A percentile compares a stretch with the other conserved stretches of the same genome.
These are phyloP conservation scores for Pycnonotus jocosus DNA, from an alignment of 2,113 vertebrate genomes.

Conservation along the genomic window DNA sequence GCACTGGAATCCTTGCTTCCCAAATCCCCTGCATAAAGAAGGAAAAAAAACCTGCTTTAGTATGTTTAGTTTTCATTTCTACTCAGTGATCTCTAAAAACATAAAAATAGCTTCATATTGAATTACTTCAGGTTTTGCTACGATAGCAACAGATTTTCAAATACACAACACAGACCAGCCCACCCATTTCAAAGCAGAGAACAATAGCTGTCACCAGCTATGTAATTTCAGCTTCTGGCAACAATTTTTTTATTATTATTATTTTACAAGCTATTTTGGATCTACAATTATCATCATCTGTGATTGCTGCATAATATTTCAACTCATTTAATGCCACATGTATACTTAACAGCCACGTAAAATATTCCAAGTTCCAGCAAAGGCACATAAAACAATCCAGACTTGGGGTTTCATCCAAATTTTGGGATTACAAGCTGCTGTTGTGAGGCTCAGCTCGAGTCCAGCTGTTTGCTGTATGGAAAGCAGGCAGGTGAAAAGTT, in stretches of 20 bases:
- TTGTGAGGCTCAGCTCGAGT: background rate
- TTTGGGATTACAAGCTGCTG: background rate
- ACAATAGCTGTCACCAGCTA: conserved; percentile 8
- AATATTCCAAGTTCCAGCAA: background rate
- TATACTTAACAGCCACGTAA: background rate
- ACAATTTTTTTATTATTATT: conserved; percentile 41
- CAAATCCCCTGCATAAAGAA: conserved; percentile 75
- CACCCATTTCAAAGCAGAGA: conserved; percentile 10
- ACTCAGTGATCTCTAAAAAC: background rate
- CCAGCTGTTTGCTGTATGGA: background rate
- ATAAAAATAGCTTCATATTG: conserved; percentile 6
- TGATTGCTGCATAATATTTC: conserved; percentile 9
- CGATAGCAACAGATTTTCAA: conserved; percentile 1
- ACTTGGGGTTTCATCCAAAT: background rate
- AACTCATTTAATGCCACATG: background rate
- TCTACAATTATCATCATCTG: background rate
- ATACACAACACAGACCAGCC: conserved; percentile 5
- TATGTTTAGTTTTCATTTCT: background rate
- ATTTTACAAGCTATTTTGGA: conserved; percentile 38
- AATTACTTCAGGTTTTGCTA: background rate
- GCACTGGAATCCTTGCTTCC: conserved; percentile 82
- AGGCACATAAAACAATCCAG: background rate
- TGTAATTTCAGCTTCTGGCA: conserved; percentile 41
- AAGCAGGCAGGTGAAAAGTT: background rate
- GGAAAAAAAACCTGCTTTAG: conserved; percentile 22